Evolutionary conservation across 1,140 invertebrate species (phyloP), one percentile per base, ranked within the genome.

Genomic region (Drosophila prosaltans): DNA sequence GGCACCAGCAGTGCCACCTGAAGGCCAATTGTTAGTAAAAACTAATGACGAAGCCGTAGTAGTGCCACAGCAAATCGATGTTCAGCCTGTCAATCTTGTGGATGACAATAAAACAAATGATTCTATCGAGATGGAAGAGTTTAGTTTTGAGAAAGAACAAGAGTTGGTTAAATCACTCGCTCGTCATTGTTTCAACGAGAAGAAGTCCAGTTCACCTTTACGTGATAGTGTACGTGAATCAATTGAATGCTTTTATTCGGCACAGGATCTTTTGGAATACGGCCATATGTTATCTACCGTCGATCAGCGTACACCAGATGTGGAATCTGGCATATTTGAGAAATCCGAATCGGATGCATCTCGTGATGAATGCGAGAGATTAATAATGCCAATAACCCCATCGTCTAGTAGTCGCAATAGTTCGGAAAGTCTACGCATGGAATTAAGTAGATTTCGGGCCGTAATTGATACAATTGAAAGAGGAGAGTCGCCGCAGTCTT

Each of bases 291-390:
- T 91, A 7, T 74, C 75, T 6, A 74, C 74, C 7, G 54, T 74
- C 0, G 78, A 84, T 51, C 82, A 88, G n/a, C 78, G 82, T 28
- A 91, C 90, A 2, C 90, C 90, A 8, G 90, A 91, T 16, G 85
- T 91, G 2, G 90, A 91, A 39, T 91, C 90, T 0, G 90, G 90
- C 0, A 91, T 91, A 32, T 91, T 91, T 43, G 90, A 91, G 39
- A 90, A 88, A 26, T 91, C 90, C 66, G 90, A 91, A 60, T 84
- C 78, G 21, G 82, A 86, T 72, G 70, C 70, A 5, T 89, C 85
- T 0, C 72, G 85, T 3, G 88, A 91, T 2, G 88, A 91, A 6
- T 79, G 73, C 55, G 88, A 84, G 4, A 67, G 65, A 16, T 28
- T 77, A 1, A 21, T 77, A 3, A 61, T 76, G 0, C 71, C 55